phyloP scores from a whole-genome alignment of 2,113 vertebrate species.

The Chlorodrepanis virens region DNA sequence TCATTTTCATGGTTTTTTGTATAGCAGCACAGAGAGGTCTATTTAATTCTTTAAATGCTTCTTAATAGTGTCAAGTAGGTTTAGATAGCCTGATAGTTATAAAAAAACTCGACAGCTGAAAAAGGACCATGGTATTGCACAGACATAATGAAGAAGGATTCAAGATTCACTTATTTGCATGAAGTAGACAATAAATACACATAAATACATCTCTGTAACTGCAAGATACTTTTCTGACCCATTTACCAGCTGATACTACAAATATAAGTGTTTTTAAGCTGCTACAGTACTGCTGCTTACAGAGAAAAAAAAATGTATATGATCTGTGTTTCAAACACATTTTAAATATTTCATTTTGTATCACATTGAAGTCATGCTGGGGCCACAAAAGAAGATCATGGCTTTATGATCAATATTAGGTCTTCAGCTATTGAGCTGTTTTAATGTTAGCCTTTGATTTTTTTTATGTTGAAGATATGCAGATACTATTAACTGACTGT shows the following conservation, averaged over 20 bases:
- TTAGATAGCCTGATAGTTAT: neutral
- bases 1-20: neutral
- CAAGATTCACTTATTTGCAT: neutral
- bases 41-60: neutral
- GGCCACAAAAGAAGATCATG: neutral
- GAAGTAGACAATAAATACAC: neutral
- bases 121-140: neutral
- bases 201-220: neutral
- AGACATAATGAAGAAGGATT: neutral
- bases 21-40: neutral
- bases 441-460: neutral
- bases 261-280: neutral
- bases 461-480: neutral
- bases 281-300: neutral
- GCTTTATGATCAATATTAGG: neutral
- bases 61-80: neutral
- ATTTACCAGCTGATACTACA: neutral
- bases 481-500: neutral
- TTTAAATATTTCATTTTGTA: neutral
- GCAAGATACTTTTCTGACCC: neutral
- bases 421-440: neutral
- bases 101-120: neutral
- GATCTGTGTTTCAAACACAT: neutral
- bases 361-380: neutral
- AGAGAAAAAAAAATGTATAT: neutral